phyloP scores from a whole-genome alignment of 2,797 vertebrate species.

The Tragelaphus eurycerus region DNA sequence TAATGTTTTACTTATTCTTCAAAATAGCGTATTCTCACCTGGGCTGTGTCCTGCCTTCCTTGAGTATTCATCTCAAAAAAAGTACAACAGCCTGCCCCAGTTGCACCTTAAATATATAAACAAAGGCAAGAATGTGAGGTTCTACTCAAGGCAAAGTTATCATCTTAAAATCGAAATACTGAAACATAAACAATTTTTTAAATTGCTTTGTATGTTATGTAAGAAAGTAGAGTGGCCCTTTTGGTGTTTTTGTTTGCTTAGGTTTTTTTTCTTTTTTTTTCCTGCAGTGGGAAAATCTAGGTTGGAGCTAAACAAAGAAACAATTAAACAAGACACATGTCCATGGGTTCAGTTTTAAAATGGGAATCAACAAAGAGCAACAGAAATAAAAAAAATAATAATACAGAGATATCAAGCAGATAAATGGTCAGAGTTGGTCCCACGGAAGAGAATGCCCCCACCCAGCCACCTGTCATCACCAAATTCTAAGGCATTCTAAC shows the following conservation, averaged over 20 bases:
- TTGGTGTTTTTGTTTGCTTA: background rate
- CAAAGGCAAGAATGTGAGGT: background rate
- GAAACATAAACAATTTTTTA: background rate
- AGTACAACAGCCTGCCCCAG: too few species aligned
- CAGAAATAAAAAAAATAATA: background rate
- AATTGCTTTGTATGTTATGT: background rate
- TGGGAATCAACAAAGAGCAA: background rate
- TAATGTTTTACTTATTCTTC: background rate
- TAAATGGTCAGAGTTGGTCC: too few species aligned
- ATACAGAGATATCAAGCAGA: background rate
- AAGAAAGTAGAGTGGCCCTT: background rate
- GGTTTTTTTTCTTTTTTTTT: background rate
- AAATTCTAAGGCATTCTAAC: background rate
- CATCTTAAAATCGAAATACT: background rate
- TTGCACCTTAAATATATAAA: background rate
- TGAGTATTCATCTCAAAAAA: background rate
- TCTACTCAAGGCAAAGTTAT: background rate
- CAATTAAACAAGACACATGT: background rate
- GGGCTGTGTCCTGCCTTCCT: background rate
- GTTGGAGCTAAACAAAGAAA: background rate
- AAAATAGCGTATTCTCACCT: background rate
- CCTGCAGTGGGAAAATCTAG: background rate
- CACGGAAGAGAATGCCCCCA: fast-evolving
- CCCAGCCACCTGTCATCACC: background rate
- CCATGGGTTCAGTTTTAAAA: background rate